These are phyloP conservation scores for Oxyruncus cristatus DNA, from an alignment of 2,113 vertebrate species.

Conservation along the genomic window DNA sequence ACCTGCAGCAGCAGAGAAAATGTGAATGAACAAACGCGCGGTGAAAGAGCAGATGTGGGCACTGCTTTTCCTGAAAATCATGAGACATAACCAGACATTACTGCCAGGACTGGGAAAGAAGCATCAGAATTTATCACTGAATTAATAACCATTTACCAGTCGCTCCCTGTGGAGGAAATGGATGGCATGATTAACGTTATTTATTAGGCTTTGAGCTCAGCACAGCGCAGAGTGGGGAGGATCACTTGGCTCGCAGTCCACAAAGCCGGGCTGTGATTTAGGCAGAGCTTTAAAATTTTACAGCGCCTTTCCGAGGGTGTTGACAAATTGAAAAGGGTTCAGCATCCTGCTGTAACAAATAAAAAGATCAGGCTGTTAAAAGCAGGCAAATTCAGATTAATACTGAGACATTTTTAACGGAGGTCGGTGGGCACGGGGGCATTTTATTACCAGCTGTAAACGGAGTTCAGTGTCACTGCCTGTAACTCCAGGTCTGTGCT, in stretches of 20 bases:
- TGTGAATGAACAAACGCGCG: background rate
- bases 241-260: background rate
- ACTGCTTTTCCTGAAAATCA: conserved; percentile 40
- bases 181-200: conserved; percentile 42
- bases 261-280: conserved; percentile 38
- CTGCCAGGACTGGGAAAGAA: conserved; percentile 34
- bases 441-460: background rate
- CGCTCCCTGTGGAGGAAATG: conserved; percentile 21
- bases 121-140: conserved; percentile 33
- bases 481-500: accelerated
- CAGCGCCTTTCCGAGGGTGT: background rate
- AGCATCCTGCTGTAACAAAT: background rate
- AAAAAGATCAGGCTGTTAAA: background rate
- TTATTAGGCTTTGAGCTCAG: conserved; percentile 32
- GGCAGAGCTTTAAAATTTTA: conserved; percentile 43
- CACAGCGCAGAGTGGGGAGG: background rate
- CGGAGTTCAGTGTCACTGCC: accelerated
- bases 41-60: background rate
- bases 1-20: background rate
- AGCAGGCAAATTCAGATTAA: background rate
- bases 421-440: background rate
- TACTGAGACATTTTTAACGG: background rate
- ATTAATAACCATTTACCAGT: conserved; percentile 51
- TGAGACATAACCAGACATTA: background rate
- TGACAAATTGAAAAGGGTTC: conserved; percentile 31